Percentiles rank a stretch among this genome's conserved stretches.
Evolutionary conservation across 2,888 invertebrate genomes (phyloP).

Genomic region (Sphecodes monilicornis): DNA sequence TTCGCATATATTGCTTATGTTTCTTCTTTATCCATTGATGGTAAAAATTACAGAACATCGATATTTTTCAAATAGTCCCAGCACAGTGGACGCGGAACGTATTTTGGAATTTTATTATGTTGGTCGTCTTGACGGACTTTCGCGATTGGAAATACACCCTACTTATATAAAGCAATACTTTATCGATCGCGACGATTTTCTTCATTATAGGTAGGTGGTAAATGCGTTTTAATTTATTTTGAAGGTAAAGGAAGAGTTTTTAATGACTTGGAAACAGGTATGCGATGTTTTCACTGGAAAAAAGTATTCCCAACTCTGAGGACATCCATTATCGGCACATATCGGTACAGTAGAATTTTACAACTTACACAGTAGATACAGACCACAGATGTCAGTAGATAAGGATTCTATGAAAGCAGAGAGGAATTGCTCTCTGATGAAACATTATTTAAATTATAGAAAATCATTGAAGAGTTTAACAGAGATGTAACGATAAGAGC

Average conservation of each 20-base stretch:
- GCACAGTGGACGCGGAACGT: conserved; percentile 80
- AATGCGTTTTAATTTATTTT: neutral
- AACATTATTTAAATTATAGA: conserved; percentile 78
- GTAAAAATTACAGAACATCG: conserved; percentile 81
- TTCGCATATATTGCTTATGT: neutral
- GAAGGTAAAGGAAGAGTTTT: conserved; percentile 21
- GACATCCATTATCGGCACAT: conserved; percentile 69
- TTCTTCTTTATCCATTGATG: neutral
- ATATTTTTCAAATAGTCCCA: conserved; percentile 77
- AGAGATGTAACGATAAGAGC: conserved; percentile 87
- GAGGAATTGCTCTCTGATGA: too few relatives aligned
- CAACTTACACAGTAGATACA: neutral
- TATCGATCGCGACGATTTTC: conserved; percentile 86
- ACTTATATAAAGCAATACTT: conserved; percentile 87
- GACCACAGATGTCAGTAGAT: too few relatives aligned
- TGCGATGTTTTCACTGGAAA: conserved; percentile 79
- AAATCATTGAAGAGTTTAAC: conserved; percentile 88
- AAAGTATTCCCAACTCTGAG: conserved; percentile 13
- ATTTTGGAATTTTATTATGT: conserved; percentile 85
- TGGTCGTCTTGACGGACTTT: conserved; percentile 90
- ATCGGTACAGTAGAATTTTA: conserved; percentile 61
- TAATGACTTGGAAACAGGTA: conserved; percentile 73
- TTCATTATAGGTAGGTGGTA: conserved; percentile 75
- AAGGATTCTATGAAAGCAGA: neutral
- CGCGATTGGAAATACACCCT: conserved; percentile 86